Conservation (phyloP, 1,140 invertebrate species). For the Tetragnatha versicolor region DNA sequence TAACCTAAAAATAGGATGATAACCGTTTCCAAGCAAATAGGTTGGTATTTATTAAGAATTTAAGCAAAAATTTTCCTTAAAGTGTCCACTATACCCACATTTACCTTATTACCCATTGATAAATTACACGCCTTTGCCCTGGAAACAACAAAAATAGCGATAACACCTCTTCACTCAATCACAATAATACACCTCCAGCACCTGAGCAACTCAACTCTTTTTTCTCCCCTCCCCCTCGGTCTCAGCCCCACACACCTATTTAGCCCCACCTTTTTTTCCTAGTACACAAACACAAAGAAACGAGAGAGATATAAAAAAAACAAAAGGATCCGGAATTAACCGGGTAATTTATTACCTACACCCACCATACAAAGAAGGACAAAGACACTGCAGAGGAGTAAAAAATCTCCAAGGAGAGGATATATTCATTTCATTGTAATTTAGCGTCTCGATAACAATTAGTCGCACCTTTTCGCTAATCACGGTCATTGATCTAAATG, state of each 20-base stretch:
- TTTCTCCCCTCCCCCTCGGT: neutral
- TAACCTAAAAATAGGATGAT: too few species aligned
- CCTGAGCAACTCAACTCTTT: neutral
- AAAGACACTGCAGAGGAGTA: neutral
- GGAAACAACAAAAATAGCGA: too few species aligned
- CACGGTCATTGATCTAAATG: constrained; percentile 44
- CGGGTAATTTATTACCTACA: constrained; percentile 18
- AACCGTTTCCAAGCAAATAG: too few species aligned
- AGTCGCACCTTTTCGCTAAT: constrained; percentile 47
- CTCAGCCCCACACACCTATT: neutral
- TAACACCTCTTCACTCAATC: too few species aligned
- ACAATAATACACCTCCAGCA: neutral
- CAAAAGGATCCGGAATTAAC: constrained; percentile 29
- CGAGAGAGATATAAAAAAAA: neutral
- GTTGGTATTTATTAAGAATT: too few species aligned
- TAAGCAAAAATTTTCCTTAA: too few species aligned
- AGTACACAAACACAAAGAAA: neutral
- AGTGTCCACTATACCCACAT: too few species aligned
- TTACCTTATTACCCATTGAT: too few species aligned
- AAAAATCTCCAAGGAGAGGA: constrained; percentile 1
- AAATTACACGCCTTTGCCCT: too few species aligned
- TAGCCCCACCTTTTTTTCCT: neutral
- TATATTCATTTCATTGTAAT: constrained; percentile 48
- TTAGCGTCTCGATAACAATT: constrained; percentile 47
- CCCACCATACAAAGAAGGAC: constrained; percentile 4